phyloP scores from a whole-genome alignment of 2,888 invertebrate genomes.

The Eristalis tenax region DNA sequence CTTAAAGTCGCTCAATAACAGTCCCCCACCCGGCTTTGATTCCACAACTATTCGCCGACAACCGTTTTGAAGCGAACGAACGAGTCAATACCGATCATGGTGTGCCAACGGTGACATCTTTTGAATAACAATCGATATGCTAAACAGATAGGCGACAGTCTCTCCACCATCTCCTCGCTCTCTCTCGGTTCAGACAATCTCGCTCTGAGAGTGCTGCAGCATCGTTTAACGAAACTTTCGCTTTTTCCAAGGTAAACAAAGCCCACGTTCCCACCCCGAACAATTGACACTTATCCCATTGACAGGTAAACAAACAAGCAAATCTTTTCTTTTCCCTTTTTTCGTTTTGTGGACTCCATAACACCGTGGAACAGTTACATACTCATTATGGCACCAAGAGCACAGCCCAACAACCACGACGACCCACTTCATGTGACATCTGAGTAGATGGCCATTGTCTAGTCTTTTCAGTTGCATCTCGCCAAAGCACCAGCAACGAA shows the following conservation, averaged over 20 bases:
- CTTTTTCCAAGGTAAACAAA: conserved; percentile 49
- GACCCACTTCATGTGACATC: conserved; percentile 67
- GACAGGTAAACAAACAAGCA: conserved; percentile 26
- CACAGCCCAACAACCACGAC: not conserved
- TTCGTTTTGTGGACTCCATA: conserved; percentile 14
- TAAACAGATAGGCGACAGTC: not conserved
- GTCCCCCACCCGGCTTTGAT: too few species aligned
- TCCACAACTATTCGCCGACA: not conserved
- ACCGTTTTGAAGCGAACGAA: not conserved
- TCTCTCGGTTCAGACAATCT: not conserved
- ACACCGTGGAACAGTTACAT: conserved; percentile 58
- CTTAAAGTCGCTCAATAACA: not conserved
- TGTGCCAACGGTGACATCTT: not conserved
- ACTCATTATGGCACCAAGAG: conserved; percentile 35
- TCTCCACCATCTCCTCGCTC: too few species aligned
- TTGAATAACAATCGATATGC: not conserved
- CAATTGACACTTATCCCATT: conserved; percentile 46
- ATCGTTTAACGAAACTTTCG: conserved; percentile 46
- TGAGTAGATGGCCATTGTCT: conserved; percentile 65
- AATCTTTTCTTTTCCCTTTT: conserved; percentile 25
- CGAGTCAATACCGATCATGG: not conserved
- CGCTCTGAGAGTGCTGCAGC: not conserved
- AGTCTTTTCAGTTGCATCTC: conserved; percentile 21
- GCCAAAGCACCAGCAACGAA: conserved; percentile 11
- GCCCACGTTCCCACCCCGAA: conserved; percentile 38